Conservation (phyloP, 2,113 vertebrate genomes). For the Alaudala cheleensis region DNA sequence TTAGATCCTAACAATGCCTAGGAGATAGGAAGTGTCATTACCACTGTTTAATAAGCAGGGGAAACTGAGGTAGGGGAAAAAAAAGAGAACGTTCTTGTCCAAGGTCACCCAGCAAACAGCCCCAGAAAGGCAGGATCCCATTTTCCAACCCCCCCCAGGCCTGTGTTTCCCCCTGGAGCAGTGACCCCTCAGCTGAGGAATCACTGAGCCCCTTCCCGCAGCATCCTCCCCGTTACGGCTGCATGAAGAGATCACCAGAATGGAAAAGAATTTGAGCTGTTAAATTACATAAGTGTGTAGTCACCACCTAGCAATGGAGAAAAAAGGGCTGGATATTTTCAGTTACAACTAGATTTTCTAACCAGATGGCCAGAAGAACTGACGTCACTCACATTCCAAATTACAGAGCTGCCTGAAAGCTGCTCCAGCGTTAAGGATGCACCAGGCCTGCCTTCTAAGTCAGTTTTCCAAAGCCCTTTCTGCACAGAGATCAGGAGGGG, state of each 20-base stretch:
- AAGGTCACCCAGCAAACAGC: not conserved
- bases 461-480: not conserved
- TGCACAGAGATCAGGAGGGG: not conserved
- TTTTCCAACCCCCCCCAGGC: not conserved
- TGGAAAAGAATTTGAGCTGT: conserved; percentile 65
- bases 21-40: not conserved
- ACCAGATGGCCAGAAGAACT: conserved; percentile 69
- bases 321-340: conserved; percentile 71
- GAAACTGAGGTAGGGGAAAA: conserved; percentile 28
- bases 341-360: conserved; percentile 69
- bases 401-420: conserved; percentile 63
- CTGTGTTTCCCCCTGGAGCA: not conserved
- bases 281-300: conserved; percentile 71
- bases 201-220: not conserved
- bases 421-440: conserved; percentile 56
- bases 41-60: not conserved
- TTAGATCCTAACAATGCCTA: conserved; percentile 27
- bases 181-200: not conserved
- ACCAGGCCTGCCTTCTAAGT: conserved; percentile 32
- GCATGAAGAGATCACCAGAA: conserved; percentile 56
- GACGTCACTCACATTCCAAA: conserved; percentile 72
- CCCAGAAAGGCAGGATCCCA: not conserved
- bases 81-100: not conserved
- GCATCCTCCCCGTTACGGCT: conserved; percentile 7
- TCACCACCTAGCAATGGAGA: conserved; percentile 67